Percentiles rank a stretch among this genome's conserved stretches.
Evolutionary conservation across 1,140 invertebrate genomes (phyloP).

Genomic region (Plodia interpunctella): DNA sequence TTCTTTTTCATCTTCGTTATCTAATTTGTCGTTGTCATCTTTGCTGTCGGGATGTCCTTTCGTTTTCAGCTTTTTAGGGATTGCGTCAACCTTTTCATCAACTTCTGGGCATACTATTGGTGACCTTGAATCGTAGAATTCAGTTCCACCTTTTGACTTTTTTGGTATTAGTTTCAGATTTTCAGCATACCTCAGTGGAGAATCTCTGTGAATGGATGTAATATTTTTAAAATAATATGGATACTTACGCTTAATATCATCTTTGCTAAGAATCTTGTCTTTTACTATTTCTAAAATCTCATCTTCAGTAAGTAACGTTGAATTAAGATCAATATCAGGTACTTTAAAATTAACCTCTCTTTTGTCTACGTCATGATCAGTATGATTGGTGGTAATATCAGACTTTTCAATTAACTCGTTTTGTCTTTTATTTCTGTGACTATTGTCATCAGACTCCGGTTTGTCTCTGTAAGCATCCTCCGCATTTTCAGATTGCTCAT

Average conservation of each 20-base stretch:
- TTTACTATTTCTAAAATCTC: constrained; percentile 37
- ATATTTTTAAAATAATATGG: constrained; percentile 71
- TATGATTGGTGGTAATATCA: constrained; percentile 2
- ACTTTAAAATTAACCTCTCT: constrained; percentile 39
- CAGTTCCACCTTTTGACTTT: constrained; percentile 76
- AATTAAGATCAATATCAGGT: constrained; percentile 46
- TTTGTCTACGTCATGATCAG: constrained; percentile 47
- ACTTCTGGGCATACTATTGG: constrained; percentile 74
- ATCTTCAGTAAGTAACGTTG: constrained; percentile 38
- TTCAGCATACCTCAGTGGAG: constrained; percentile 79
- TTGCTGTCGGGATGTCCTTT: constrained; percentile 48
- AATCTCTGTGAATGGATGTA: constrained; percentile 70
- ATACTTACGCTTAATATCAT: constrained; percentile 58
- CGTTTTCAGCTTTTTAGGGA: constrained; percentile 76
- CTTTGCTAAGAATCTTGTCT: constrained; percentile 32
- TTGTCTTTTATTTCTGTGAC: constrained; percentile 17
- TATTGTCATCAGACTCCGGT: constrained; percentile 1
- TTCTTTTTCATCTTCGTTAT: constrained; percentile 28
- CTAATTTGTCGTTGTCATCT: constrained; percentile 24
- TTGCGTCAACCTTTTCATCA: constrained; percentile 69
- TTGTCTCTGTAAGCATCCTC: constrained; percentile 11
- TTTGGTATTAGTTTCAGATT: constrained; percentile 77
- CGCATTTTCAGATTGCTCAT: constrained; percentile 28
- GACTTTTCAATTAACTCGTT: constrained; percentile 2
- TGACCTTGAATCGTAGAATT: constrained; percentile 79